Base-by-base conservation (phyloP, 2,113 vertebrate species). In the Ceratotherium simum region DNA sequence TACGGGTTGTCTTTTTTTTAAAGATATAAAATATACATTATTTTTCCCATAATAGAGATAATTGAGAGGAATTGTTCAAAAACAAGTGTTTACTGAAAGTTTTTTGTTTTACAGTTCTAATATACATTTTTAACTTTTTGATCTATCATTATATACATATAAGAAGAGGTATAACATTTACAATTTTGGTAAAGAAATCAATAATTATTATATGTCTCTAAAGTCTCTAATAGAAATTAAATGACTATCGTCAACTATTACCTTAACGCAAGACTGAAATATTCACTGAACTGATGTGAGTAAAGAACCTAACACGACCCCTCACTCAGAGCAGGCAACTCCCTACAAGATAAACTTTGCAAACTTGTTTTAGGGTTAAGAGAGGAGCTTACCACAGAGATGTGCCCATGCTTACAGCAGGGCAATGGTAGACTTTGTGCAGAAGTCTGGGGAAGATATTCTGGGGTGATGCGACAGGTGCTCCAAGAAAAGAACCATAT, bases 81-180 rank as follows among this genome's bases (percentile, higher is more conserved):
- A 75, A 29, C 8, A 83, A 48, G 5, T 25, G 21, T 86, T 79
- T 67, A 27, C 21, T 78, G 10, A 67, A 91, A n/a, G 3, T 39
- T 39, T 82, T 91, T 91, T 78, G 29, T 64, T 33, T 42, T 39
- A 27, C 17, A 56, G 5, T 6, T 60, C n/a, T 73, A 60, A 73
- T 36, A 48, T 16, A n/a, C 23, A 33, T 46, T 93, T 91, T n/a
- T 54, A 95, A 83, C 27, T 81, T 94, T 92, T 78, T 73, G 12
- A 90, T 62, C 29, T 87, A 21, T 51, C 12, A 46, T 89, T 73
- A 31, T 87, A 58, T 58, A 20, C 56, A 73, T 2, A 16, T 29
- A 20, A 79, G 69, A 90, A 90, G 89, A 92, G 14, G 0, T 73
- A 54, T 48, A 13, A 10, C 6, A 64, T 95, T 90, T 70, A 60